phyloP scores from a whole-genome alignment of 1,140 invertebrate species.

The Drepana arcuata region DNA sequence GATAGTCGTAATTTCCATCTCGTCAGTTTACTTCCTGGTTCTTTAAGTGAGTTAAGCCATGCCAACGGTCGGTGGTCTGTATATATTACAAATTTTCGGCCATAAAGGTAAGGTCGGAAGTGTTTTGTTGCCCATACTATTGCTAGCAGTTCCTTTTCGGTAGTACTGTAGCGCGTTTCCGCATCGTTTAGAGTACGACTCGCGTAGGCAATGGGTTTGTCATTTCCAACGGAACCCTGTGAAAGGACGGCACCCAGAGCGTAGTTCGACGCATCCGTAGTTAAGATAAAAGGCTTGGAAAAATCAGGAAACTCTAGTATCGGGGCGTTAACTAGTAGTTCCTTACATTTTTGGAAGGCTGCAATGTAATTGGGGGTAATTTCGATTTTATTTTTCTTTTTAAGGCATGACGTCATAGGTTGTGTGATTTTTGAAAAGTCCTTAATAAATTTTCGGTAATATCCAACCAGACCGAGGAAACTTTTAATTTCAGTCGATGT shows the following conservation, averaged over 20 bases:
- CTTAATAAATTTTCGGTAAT: slow-evolving; percentile 33
- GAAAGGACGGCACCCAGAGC: slow-evolving; percentile 19
- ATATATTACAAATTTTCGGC: slow-evolving; percentile 11
- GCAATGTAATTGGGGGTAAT: slow-evolving; percentile 9
- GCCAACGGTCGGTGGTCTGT: slow-evolving; percentile 25
- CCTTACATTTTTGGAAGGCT: slow-evolving; percentile 20
- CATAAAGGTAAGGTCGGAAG: slow-evolving; percentile 14
- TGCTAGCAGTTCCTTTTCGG: slow-evolving; percentile 17
- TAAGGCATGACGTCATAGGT: slow-evolving; percentile 19
- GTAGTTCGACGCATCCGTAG: slow-evolving; percentile 18
- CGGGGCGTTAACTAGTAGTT: slow-evolving; percentile 16
- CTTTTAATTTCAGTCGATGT: slow-evolving; percentile 14
- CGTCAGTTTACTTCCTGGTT: slow-evolving; percentile 27
- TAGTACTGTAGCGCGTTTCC: slow-evolving; percentile 12
- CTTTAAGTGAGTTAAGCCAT: slow-evolving; percentile 44
- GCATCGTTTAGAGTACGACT: slow-evolving; percentile 15
- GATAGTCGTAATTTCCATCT: slow-evolving; percentile 23
- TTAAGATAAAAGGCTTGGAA: slow-evolving; percentile 16
- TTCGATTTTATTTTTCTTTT: slow-evolving; percentile 14
- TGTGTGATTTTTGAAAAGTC: slow-evolving; percentile 21
- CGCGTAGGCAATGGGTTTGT: slow-evolving; percentile 20
- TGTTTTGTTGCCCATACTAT: slow-evolving; percentile 13
- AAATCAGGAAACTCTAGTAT: slow-evolving; percentile 20
- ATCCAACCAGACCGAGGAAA: slow-evolving; percentile 32
- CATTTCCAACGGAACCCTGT: slow-evolving; percentile 13